These are phyloP conservation scores for Xenopus borealis DNA, from an alignment of 2,113 vertebrate genomes.

Conservation along the genomic window DNA sequence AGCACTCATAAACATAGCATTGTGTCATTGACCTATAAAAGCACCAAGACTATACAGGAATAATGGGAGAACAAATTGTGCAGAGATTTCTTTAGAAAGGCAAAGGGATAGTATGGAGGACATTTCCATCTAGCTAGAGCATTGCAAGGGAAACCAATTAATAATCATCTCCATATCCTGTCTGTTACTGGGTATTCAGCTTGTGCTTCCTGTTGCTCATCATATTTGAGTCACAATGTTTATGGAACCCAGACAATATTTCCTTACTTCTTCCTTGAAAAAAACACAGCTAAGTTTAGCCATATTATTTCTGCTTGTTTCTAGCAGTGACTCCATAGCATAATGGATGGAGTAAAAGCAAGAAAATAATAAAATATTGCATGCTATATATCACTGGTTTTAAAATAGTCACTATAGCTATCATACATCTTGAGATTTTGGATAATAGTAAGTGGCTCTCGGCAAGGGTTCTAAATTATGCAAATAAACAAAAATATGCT, in stretches of 20 bases:
- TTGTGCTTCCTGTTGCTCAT: slow-evolving; percentile 23
- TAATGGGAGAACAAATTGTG: not conserved
- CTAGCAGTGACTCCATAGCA: too few species aligned
- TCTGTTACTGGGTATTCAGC: slow-evolving; percentile 17
- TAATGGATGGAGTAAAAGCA: too few species aligned
- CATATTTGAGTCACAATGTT: slow-evolving; percentile 9
- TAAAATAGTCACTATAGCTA: too few species aligned
- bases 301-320: too few species aligned
- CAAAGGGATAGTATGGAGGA: not conserved
- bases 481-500: too few species aligned
- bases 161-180: slow-evolving; percentile 28
- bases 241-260: slow-evolving; percentile 20
- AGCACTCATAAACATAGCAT: too few species aligned
- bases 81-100: not conserved
- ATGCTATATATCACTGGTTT: too few species aligned
- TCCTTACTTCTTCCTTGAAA: slow-evolving; percentile 1
- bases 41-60: not conserved
- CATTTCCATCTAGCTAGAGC: not conserved
- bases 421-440: too few species aligned
- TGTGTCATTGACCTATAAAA: not conserved
- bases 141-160: slow-evolving; percentile 8
- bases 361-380: too few species aligned
- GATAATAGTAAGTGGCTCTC: too few species aligned
- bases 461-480: too few species aligned
- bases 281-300: too few species aligned